Evolutionary conservation across 2,113 vertebrate genomes (phyloP), one percentile per base, ranked within the genome.

Genomic region (Zapornia atra): DNA sequence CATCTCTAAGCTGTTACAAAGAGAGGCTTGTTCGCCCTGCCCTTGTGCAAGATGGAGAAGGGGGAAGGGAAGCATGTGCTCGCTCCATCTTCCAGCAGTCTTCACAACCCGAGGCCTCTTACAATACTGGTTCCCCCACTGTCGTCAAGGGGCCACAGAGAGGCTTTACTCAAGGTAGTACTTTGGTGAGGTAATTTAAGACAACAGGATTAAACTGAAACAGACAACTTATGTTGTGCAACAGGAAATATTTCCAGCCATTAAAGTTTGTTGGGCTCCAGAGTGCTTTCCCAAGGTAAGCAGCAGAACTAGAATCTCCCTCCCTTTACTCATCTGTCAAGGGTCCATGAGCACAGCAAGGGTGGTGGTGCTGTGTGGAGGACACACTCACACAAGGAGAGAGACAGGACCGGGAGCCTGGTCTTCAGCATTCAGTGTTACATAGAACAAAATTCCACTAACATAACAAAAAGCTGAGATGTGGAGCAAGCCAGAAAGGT

Each of bases 181-280:
- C 57, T 92, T 79, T 13, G 46, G 77, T 92, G 96, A 96, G 71
- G 94, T 96, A 94, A 96, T 50, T 76, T 86, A 96, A 95, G 73
- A 94, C 95, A 96, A 94, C 50, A 95, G 65, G 77, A 95, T 91
- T 96, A 91, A 96, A 94, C 57, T 88, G 82, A 97, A 93, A 95
- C 86, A 95, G 86, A 95, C 93, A 93, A 94, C 94, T 95, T 94
- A 89, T 84, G 80, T 95, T 96, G 96, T 96, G 95, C 91, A 97
- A 97, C 86, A 97, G 91, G 86, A 96, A 96, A 95, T 92, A 96
- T 89, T 96, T 91, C 83, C 86, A 96, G 95, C 96, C 92, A 66
- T 91, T 77, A 61, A 90, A 78, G 93, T 92, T 84, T 82, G 44
- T 86, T 87, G 90, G 59, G 90, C 87, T 94, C 61, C 91, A 94